Evolutionary conservation across 2,888 invertebrate genomes (phyloP), one percentile per base, ranked within the genome.

Genomic region (Mesochorus sp.): DNA sequence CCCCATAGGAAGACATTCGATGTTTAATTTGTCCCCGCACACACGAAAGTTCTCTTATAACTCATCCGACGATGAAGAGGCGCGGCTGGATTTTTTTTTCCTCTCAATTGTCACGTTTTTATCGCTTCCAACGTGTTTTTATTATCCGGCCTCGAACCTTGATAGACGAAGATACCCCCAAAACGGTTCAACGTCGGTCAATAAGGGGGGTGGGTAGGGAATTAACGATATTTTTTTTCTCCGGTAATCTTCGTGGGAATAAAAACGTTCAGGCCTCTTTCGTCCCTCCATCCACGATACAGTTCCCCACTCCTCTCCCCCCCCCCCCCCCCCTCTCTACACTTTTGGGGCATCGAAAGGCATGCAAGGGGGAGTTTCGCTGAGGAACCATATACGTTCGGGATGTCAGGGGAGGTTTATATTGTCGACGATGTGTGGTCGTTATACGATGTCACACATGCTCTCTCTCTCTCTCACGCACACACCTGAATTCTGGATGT

Each of bases 241-340:
- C 26, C 28, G 5, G 19, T 77, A 68, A 73, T 79, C 79, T 79
- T 76, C 59, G 71, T 75, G 75, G 26, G 70, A 71, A 79, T 39
- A 53, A 49, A 70, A 70, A 26, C 24, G 19, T 31, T 10, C 44
- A 8, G 3, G 28, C 5, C 61, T n/a, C n/a, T 17, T 24, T 10
- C 26, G 8, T 24, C 14, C 24, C 17, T 44, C 26, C 21, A 28
- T 55, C 67, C 31, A 42, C n/a, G n/a, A n/a, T 72, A 77, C 72
- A 19, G 67, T 73, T 67, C 34, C 34, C 49, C 26, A 21, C 31
- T 37, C 34, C 49, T 51, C 37, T 62, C 28, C n/a, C 31, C 24
- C 34, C 49, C 39, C 37, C 55, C 28, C 34, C 34, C 49, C 26
- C 24, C 31, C 24, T 44, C 49, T 51, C 37, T 62, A 28, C 14